A percentile compares a stretch with the other conserved stretches of the same genome.
phyloP scores from a whole-genome alignment of 1,140 invertebrate species.

The Pectinophora gossypiella region DNA sequence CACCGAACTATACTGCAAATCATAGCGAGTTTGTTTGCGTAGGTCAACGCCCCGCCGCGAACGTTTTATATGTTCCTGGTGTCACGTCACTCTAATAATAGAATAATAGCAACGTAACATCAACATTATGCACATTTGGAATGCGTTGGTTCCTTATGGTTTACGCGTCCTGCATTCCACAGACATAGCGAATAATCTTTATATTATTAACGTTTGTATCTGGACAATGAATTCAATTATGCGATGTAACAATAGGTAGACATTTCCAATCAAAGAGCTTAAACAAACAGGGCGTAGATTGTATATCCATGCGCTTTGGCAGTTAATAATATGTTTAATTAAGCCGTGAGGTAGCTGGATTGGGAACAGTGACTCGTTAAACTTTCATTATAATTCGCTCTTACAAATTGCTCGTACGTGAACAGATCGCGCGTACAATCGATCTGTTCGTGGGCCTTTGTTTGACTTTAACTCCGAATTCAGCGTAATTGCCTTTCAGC shows the following conservation, averaged over 20 bases:
- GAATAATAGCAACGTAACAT: constrained; percentile 63
- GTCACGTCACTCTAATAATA: constrained; percentile 72
- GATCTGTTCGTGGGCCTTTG: constrained; percentile 66
- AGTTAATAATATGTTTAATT: constrained; percentile 63
- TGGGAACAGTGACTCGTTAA: constrained; percentile 56
- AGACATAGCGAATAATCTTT: not conserved
- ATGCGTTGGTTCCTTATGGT: constrained; percentile 44
- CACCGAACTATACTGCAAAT: constrained; percentile 66
- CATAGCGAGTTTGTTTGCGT: constrained; percentile 67
- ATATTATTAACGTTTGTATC: not conserved
- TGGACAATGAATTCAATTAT: not conserved
- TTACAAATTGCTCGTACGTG: constrained; percentile 70
- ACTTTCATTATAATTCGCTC: constrained; percentile 70
- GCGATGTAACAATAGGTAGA: not conserved
- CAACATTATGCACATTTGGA: constrained; percentile 46
- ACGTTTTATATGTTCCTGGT: constrained; percentile 72
- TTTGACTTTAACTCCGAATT: constrained; percentile 72
- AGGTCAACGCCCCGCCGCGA: constrained; percentile 62
- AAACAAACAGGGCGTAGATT: constrained; percentile 18
- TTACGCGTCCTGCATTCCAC: constrained; percentile 23
- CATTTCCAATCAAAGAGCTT: constrained; percentile 24
- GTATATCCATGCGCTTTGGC: constrained; percentile 26
- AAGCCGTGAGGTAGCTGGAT: constrained; percentile 29
- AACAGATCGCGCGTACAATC: constrained; percentile 67
- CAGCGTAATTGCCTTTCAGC: constrained; percentile 73